These are phyloP conservation scores for Cinclus cinclus DNA, from an alignment of 2,113 vertebrate genomes.

Conservation along the genomic window DNA sequence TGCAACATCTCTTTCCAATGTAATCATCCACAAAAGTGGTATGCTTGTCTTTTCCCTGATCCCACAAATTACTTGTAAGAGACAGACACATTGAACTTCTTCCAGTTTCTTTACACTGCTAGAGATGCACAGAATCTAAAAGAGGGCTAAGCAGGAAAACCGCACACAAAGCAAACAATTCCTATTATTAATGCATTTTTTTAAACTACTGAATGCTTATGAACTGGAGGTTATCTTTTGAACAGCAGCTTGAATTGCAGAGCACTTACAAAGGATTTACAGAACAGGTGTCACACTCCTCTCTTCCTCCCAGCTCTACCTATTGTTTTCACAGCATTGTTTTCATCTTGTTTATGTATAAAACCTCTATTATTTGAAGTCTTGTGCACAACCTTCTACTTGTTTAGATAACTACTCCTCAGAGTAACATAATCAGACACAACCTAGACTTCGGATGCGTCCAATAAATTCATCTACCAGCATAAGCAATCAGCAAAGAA, in stretches of 20 bases:
- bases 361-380: background rate
- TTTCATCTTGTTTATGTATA: background rate
- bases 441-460: background rate
- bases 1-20: background rate
- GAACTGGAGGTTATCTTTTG: background rate
- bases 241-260: background rate
- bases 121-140: background rate
- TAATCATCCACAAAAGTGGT: background rate
- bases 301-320: background rate
- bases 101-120: background rate
- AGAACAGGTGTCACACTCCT: background rate
- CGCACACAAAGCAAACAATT: background rate
- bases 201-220: background rate
- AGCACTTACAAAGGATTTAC: background rate
- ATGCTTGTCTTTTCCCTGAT: background rate
- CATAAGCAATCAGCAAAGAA: background rate
- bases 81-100: background rate
- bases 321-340: background rate
- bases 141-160: background rate
- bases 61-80: background rate
- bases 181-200: background rate
- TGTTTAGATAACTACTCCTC: background rate
- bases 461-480: background rate
- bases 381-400: background rate
- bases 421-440: background rate